Base-by-base conservation (phyloP, 2,797 vertebrate genomes). In the Channa striata region DNA sequence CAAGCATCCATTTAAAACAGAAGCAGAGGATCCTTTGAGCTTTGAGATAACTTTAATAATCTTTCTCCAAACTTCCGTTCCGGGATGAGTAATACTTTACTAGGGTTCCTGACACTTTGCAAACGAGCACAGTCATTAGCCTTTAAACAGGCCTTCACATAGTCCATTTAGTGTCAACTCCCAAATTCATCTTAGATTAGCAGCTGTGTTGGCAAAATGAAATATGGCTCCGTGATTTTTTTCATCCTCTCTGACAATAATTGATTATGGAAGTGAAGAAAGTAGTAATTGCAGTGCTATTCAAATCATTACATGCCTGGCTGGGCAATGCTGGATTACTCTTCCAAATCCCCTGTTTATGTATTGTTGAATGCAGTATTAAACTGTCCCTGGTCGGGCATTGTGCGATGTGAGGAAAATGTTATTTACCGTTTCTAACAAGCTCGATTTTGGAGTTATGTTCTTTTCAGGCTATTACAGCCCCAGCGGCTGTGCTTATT, bases 381-480 rank as follows among this genome's bases (percentile, higher is more conserved):
- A 82, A 86, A 87, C 74, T 68, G 82, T 85, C 75, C 77, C 73
- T 47, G 63, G 78, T 72, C 64, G 73, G 58, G 56, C 47, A 65
- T 70, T 87, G 75, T 81, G 75, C 47, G 13, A 71, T 57, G 77
- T 78, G 79, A 80, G 48, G 72, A 81, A 81, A 89, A 84, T 73
- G 71, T 85, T 83, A 78, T 91, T 90, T 86, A 87, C 71, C 60
- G 82, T 78, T 87, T 79, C 81, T 87, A 88, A 89, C 78, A 83
- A 88, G 73, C 80, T 73, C 82, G 75, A 89, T 61, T 81, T 76
- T 74, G 57, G 63, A 86, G 73, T 76, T 71, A 77, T 75, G 86
- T 77, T 87, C 63, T 77, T 81, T 86, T 85, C 57, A 75, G 67
- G 74, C 69, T 81, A 47, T 87, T 76, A 79, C 59, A 77, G 69